A percentile compares a stretch with the other conserved stretches of the same genome.
phyloP scores from a whole-genome alignment of 1,140 invertebrate species.

The Phortica variegata region DNA sequence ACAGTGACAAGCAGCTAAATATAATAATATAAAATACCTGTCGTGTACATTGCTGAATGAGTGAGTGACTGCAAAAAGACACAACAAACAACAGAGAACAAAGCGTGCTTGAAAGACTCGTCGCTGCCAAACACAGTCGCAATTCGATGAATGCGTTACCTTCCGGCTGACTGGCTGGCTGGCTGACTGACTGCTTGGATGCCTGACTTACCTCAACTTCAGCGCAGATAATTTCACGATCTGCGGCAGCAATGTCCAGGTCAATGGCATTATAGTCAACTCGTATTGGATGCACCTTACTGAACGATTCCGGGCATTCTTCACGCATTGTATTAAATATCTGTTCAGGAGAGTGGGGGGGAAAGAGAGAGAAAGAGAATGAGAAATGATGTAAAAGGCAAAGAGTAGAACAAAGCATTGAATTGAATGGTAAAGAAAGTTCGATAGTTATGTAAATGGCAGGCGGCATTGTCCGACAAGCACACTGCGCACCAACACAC shows the following conservation, averaged over 20 bases:
- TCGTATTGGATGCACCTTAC: slow-evolving; percentile 74
- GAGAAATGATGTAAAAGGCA: too few relatives aligned
- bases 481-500: slow-evolving; percentile 14
- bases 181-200: too few relatives aligned
- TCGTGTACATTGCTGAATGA: too few relatives aligned
- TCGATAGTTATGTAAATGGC: slow-evolving; percentile 4
- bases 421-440: background rate
- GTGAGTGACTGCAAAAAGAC: too few relatives aligned
- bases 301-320: slow-evolving; percentile 62
- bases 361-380: background rate
- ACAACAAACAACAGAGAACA: too few relatives aligned
- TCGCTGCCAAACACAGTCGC: too few relatives aligned
- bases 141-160: too few relatives aligned
- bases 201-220: slow-evolving; percentile 55
- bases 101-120: too few relatives aligned
- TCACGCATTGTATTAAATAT: slow-evolving; percentile 69
- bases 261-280: slow-evolving; percentile 82
- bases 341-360: slow-evolving; percentile 57
- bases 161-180: too few relatives aligned
- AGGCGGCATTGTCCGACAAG: background rate
- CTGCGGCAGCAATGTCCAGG: slow-evolving; percentile 66
- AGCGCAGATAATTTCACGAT: slow-evolving; percentile 47
- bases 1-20: too few relatives aligned
- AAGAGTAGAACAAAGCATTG: too few relatives aligned
- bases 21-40: too few relatives aligned